Percentiles rank a stretch among this genome's conserved stretches.
phyloP scores from a whole-genome alignment of 2,797 vertebrate genomes.

The Catostomus latipinnis region DNA sequence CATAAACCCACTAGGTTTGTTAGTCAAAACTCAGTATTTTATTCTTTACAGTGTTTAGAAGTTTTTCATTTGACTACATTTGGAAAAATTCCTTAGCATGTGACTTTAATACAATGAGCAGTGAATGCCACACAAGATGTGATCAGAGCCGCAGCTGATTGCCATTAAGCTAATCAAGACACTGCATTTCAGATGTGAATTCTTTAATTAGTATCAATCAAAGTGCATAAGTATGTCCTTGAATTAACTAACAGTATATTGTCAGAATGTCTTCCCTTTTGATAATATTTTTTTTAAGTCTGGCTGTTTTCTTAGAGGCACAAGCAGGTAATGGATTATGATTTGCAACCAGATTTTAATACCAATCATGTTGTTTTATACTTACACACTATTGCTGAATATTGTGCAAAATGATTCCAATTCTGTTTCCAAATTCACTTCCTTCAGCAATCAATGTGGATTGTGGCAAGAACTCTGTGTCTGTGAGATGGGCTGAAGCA shows the following conservation, averaged over 20 bases:
- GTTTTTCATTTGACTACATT: too few relatives aligned
- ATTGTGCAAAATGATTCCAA: not conserved
- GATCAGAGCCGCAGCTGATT: constrained; percentile 3
- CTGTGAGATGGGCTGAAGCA: constrained; percentile 68
- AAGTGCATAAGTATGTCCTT: constrained; percentile 51
- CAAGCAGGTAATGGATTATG: constrained; percentile 65
- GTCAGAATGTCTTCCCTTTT: constrained; percentile 66
- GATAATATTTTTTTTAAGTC: constrained; percentile 31
- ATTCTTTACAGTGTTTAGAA: too few relatives aligned
- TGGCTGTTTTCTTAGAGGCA: constrained; percentile 43
- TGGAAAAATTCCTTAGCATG: too few relatives aligned
- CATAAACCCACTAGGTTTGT: too few relatives aligned
- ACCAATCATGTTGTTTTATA: too few relatives aligned
- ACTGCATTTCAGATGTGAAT: constrained; percentile 1
- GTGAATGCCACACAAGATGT: not conserved
- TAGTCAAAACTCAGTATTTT: too few relatives aligned
- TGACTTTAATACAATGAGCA: too few relatives aligned
- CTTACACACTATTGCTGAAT: too few relatives aligned
- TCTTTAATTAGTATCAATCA: not conserved
- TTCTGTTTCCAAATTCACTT: not conserved
- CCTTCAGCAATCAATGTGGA: constrained; percentile 70
- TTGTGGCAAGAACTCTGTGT: constrained; percentile 66
- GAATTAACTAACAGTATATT: accelerated
- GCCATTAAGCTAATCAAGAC: not conserved
- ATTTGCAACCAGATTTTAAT: too few relatives aligned